Percentiles rank a stretch among this genome's conserved stretches.
These are phyloP conservation scores for Beroe ovata DNA, from an alignment of 37 sponge, comb jelly and placozoan genomes.

Conservation along the genomic window DNA sequence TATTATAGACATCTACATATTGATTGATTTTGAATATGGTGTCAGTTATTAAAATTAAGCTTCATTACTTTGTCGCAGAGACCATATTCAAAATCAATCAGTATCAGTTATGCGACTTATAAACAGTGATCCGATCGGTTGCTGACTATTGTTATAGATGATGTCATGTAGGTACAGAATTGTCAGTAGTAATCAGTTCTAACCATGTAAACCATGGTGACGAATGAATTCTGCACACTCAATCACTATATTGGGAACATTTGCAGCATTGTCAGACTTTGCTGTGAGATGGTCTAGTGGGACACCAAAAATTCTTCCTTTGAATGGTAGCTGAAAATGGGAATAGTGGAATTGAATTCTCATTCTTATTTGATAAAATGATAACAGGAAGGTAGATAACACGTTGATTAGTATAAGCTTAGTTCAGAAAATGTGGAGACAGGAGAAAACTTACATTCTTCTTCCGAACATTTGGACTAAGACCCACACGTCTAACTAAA, in stretches of 20 bases:
- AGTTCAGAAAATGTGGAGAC: neutral
- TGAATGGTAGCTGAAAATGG: neutral
- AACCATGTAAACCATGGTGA: constrained; percentile 20
- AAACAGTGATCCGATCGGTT: too few relatives aligned
- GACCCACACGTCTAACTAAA: constrained; percentile 44
- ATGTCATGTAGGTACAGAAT: too few relatives aligned
- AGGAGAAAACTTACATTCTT: constrained; percentile 6
- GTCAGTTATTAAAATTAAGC: too few relatives aligned
- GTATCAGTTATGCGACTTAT: too few relatives aligned
- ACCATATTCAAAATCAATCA: too few relatives aligned
- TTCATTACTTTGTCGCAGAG: too few relatives aligned
- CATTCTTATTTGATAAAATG: too few relatives aligned
- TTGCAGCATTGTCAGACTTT: neutral
- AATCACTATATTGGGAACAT: constrained; percentile 11
- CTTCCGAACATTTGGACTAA: constrained; percentile 54
- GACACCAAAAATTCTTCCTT: constrained; percentile 23
- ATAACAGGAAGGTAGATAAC: too few relatives aligned
- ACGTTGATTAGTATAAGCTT: neutral
- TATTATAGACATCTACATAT: too few relatives aligned
- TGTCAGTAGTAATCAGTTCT: too few relatives aligned
- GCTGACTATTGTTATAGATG: too few relatives aligned
- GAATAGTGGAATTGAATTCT: neutral
- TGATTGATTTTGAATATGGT: too few relatives aligned
- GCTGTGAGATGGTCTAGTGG: constrained; percentile 18
- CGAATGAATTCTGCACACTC: neutral